Base-by-base conservation (phyloP, 2,113 vertebrate genomes). In the Menura novaehollandiae region DNA sequence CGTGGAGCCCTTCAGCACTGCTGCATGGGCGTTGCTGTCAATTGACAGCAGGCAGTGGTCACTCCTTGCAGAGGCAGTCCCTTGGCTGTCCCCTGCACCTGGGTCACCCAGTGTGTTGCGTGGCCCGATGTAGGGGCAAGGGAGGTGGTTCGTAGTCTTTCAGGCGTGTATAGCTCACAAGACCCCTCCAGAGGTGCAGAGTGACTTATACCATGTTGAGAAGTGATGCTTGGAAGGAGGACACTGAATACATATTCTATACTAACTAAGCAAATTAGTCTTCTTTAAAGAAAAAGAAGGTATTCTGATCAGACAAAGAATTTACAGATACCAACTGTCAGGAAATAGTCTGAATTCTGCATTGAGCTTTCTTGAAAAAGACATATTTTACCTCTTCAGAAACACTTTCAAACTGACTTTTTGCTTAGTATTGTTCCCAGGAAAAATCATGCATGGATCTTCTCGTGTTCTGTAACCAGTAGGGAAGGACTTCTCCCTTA, bases 111-210 rank as follows among this genome's bases (percentile, higher is more conserved):
- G 3, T 51, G 30, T 22, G 6, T 53, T 53, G 32, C 33, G 11
- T 0, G 2, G 32, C 24, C 74, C 81, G 22, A 51, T 0, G 7
- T 3, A n/a, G 35, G 0, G 0, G 7, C 26, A 11, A 35, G 26
- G 69, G 56, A n/a, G 18, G 30, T 67, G 43, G 9, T 62, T 87
- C 35, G 10, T 37, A 15, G 21, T 30, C 84, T 63, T 63, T 30
- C 26, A 68, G 19, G 11, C 1, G 0, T 30, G 11, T 27, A 4
- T 59, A 44, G 13, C 33, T 76, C 44, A 21, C 4, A 56, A 59
- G 30, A 46, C 6, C 3, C 15, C 5, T 52, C 26, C 10, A 6
- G 39, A 59, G 10, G 2, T 30, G 7, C 35, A 49, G 8, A 30
- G 17, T 9, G 35, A 35, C 63, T 69, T 62, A 28, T 14, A 43